Base-by-base conservation (phyloP, 2,113 vertebrate genomes). In the Struthidea cinerea region DNA sequence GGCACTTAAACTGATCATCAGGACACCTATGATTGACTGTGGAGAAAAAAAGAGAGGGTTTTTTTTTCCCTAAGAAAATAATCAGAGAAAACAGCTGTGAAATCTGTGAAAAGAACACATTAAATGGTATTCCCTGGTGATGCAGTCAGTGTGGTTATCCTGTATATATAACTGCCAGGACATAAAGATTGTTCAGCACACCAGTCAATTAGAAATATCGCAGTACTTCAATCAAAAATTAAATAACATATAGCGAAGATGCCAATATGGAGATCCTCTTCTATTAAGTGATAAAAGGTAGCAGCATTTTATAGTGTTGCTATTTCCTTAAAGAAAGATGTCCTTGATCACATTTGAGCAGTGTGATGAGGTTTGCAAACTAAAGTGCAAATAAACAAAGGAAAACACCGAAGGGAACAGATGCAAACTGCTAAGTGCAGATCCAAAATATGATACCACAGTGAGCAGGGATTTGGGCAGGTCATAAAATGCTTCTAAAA, bases 1-100 rank as follows among this genome's bases (percentile, higher is more conserved):
- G 98, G 95, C 99, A 99, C 97, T 99, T 99, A 97, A 99, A 99
- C 68, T 99, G 99, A 97, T 99, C 98, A 60, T 97, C 95, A 52
- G 99, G 98, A 96, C 99, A 99, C 60, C 98, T 99, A 70, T 99
- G 99, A 97, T 99, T 99, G 90, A 98, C 99, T 99, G 55, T 13
- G 80, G 21, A 87, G 11, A 32, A 68, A 39, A 89, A 39, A 46
- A 63, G 55, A 41, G 10, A 65, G 5, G 14, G 0, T 0, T 46
- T 21, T 52, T 21, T 52, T 47, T 49, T 37, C 26, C 21, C 35
- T 77, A 42, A 79, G 32, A 55, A 41, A 44, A 56, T 57, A 79
- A 68, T 75, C 10, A 77, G 16, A 84, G 42, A 80, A 79, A 87
- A 4, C 20, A 35, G 16, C 42, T 49, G 39, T 78, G 55, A 69